Conservation (phyloP, 1,140 invertebrate genomes). For the Nymphalis io region DNA sequence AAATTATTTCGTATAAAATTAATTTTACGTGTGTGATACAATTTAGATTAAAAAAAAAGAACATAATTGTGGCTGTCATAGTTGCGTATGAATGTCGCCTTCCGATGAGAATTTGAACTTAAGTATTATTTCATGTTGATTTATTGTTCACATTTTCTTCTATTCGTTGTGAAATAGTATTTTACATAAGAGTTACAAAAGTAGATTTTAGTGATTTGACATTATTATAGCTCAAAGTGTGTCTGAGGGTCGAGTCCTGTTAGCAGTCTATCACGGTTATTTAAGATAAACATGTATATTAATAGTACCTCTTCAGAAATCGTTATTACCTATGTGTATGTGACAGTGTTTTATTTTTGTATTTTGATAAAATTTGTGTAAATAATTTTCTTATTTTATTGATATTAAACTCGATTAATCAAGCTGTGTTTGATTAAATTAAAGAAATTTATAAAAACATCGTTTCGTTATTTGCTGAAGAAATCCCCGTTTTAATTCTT, state of each 20-base stretch:
- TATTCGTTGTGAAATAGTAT: slow-evolving; percentile 44
- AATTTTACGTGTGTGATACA: neutral
- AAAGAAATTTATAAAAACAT: slow-evolving; percentile 6
- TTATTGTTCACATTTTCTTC: slow-evolving; percentile 25
- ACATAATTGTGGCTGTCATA: neutral
- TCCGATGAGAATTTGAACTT: neutral
- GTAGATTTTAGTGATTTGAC: slow-evolving; percentile 48
- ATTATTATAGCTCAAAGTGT: slow-evolving; percentile 58
- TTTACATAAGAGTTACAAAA: slow-evolving; percentile 50
- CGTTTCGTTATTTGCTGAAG: neutral
- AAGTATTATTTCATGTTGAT: slow-evolving; percentile 34
- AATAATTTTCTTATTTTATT: slow-evolving; percentile 81
- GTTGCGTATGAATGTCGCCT: neutral
- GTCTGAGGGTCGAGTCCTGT: slow-evolving; percentile 30
- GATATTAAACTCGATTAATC: slow-evolving; percentile 81
- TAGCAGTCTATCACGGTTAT: slow-evolving; percentile 34
- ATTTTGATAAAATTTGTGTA: slow-evolving; percentile 81
- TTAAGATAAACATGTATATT: slow-evolving; percentile 61
- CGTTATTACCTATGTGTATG: slow-evolving; percentile 73
- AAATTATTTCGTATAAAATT: neutral
- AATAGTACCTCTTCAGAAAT: slow-evolving; percentile 62
- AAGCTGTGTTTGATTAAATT: slow-evolving; percentile 46
- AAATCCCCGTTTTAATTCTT: neutral
- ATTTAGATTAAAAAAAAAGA: neutral
- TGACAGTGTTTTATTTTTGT: slow-evolving; percentile 81